Base-by-base conservation (phyloP, 2,113 vertebrate species). In the Lipotes vexillifer region DNA sequence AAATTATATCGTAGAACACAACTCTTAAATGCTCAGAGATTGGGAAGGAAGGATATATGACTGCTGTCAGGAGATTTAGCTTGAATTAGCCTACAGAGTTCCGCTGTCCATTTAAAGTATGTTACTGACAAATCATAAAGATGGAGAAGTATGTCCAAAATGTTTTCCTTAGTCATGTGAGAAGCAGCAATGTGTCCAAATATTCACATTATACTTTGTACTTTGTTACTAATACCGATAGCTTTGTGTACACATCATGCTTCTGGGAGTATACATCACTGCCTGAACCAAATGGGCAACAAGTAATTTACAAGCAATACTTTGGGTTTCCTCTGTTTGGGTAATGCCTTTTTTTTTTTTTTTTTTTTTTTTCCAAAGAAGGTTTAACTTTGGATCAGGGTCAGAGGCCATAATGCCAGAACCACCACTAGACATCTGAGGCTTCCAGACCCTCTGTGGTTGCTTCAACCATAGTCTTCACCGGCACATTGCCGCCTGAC, bases 71-170 rank as follows among this genome's bases (percentile, higher is more conserved):
- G 68, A 91, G 88, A 36, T 61, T 89, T 77, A 72, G 57, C 78
- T 71, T 55, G 38, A 46, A 77, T 65, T 80, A 52, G 44, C 12
- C n/a, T 65, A 83, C 49, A 88, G 71, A 80, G 49, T 72, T 55
- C 49, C 8, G 31, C 38, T 66, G 21, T 81, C 66, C 74, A 55
- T 68, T 86, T 82, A 72, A 95, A 97, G 63, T 49, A 52, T 38
- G 18, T 59, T 80, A 52, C 59, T 61, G 59, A 25, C 74, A 77
- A 77, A 77, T 77, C 44, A 33, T 77, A 33, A 77, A 29, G 46
- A 77, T 77, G 46, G 46, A 77, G 29, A 52, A 77, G 46, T 59
- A 80, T 1, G 78, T 44, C 55, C 87, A 78, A 46, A 71, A 77
- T 82, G 52, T 41, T 55, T 52, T 77, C 52, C 20, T 86, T 3